These are phyloP conservation scores for Sapayoa aenigma DNA, from an alignment of 2,113 vertebrate species.

Conservation along the genomic window DNA sequence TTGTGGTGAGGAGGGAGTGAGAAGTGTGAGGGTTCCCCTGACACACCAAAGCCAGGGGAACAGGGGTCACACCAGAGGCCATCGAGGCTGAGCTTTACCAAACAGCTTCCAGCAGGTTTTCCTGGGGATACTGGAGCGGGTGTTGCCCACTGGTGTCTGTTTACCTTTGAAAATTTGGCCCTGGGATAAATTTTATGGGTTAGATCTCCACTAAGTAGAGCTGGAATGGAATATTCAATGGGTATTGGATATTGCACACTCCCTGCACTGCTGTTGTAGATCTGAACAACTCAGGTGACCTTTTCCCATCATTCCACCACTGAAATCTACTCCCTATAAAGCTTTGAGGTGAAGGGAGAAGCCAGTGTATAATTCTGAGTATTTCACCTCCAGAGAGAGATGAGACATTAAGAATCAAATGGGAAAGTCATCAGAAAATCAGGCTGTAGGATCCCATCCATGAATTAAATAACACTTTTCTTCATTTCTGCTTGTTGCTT, in stretches of 20 bases:
- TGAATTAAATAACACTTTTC: neutral
- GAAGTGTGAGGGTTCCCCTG: neutral
- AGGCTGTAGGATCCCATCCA: too few relatives aligned
- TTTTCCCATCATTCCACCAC: neutral
- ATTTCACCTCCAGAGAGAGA: neutral
- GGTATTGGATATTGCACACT: too few relatives aligned
- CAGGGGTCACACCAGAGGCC: accelerated
- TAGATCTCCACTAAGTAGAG: neutral
- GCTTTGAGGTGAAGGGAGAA: constrained; percentile 22
- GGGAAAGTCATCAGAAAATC: neutral
- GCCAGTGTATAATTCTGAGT: neutral
- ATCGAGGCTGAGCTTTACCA: accelerated
- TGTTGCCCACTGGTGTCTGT: neutral
- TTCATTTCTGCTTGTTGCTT: neutral
- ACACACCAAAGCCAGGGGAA: neutral
- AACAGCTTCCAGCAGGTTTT: neutral
- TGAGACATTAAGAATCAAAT: neutral
- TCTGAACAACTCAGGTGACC: neutral
- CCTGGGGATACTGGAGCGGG: neutral
- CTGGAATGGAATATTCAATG: neutral
- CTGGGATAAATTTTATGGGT: neutral
- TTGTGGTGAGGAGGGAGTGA: neutral
- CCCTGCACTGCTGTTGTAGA: neutral
- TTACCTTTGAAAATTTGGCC: neutral
- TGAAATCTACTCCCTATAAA: constrained; percentile 34